These are phyloP conservation scores for Bubo blakistoni DNA, from an alignment of 2,113 vertebrate species.

Conservation along the genomic window DNA sequence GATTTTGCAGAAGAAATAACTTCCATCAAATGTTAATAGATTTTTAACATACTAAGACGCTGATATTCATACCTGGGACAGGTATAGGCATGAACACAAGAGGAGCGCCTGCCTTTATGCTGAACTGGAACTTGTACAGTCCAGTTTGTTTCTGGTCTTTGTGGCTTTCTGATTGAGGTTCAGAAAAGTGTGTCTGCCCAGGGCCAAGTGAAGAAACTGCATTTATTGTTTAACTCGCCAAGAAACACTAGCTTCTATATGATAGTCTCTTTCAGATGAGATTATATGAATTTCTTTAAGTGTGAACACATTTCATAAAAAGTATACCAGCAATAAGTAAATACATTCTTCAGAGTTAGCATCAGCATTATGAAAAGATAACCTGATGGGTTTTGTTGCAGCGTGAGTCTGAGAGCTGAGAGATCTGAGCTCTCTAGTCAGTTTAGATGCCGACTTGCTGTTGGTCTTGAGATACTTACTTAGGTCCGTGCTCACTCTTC, in stretches of 20 bases:
- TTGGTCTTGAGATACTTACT: neutral
- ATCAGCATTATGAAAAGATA: neutral
- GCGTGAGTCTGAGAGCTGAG: neutral
- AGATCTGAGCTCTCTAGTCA: neutral
- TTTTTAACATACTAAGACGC: neutral
- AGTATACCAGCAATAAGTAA: neutral
- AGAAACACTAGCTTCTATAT: neutral
- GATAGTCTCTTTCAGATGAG: neutral
- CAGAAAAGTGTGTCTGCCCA: neutral
- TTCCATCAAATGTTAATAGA: neutral
- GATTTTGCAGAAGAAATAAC: neutral
- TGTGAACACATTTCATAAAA: neutral
- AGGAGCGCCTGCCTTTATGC: neutral
- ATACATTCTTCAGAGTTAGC: neutral
- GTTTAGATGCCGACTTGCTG: neutral
- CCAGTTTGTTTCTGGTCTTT: neutral
- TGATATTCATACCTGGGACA: neutral
- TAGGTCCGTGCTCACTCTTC: neutral
- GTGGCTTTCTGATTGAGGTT: neutral
- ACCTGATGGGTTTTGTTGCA: neutral
- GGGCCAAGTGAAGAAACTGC: neutral
- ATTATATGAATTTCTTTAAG: neutral
- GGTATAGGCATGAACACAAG: neutral
- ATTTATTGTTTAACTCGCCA: neutral
- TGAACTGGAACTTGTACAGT: neutral